A percentile compares a stretch with the other conserved stretches of the same genome.
phyloP scores from a whole-genome alignment of 1,140 invertebrate genomes.

The Planococcus citri region DNA sequence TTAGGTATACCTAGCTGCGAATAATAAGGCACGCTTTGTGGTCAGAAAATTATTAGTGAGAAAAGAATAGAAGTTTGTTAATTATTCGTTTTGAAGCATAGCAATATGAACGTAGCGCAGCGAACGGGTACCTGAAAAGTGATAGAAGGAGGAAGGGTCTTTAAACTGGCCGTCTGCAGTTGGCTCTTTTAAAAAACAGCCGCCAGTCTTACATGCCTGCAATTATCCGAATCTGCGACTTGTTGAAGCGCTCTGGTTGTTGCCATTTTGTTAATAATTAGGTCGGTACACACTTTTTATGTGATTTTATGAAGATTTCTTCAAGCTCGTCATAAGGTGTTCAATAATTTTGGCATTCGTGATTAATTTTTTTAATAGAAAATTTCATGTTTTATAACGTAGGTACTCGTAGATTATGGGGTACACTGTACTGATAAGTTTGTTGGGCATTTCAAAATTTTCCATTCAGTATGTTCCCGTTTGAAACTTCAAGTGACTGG shows the following conservation, averaged over 20 bases:
- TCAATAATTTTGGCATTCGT: background rate
- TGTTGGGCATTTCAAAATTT: too few species aligned
- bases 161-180: background rate
- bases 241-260: slow-evolving; percentile 17
- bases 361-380: too few species aligned
- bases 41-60: background rate
- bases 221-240: slow-evolving; percentile 15
- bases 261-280: slow-evolving; percentile 15
- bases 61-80: background rate
- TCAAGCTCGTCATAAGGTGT: background rate
- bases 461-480: too few species aligned
- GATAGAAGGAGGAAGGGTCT: background rate
- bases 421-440: too few species aligned
- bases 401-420: too few species aligned
- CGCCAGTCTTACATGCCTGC: background rate
- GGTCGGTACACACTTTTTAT: slow-evolving; percentile 4
- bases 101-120: background rate
- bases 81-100: background rate
- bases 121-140: background rate
- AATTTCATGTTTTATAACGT: too few species aligned
- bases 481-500: too few species aligned
- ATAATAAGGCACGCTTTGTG: slow-evolving; percentile 6
- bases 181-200: slow-evolving; percentile 9
- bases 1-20: too few species aligned
- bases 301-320: background rate